phyloP scores from a whole-genome alignment of 1,140 invertebrate genomes.

The Campoletis sonorensis region DNA sequence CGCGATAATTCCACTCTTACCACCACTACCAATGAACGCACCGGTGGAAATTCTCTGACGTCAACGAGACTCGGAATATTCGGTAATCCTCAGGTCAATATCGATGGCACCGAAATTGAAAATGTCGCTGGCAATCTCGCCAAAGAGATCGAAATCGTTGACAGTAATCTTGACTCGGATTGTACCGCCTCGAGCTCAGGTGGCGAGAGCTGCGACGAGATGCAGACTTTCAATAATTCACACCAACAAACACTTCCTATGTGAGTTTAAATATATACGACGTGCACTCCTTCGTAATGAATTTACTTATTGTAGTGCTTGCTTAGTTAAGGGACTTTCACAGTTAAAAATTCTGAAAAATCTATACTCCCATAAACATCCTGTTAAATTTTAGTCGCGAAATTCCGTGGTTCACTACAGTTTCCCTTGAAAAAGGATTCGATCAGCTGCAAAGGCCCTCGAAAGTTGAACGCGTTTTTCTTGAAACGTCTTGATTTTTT shows the following conservation, averaged over 20 bases:
- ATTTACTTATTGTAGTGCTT: no score
- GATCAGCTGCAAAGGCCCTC: no score
- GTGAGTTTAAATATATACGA: constrained; percentile 78
- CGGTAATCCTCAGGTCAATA: constrained; percentile 75
- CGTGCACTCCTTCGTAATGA: not conserved
- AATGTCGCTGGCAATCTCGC: constrained; percentile 83
- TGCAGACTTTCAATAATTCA: constrained; percentile 86
- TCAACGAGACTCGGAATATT: constrained; percentile 66
- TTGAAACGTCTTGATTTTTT: no score
- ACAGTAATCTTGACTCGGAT: constrained; percentile 90
- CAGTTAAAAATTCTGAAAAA: no score
- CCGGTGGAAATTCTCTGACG: not conserved
- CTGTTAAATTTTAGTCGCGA: no score
- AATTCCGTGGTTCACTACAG: no score
- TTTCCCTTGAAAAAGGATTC: no score
- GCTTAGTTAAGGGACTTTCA: no score
- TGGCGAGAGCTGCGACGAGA: constrained; percentile 95
- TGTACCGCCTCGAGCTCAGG: constrained; percentile 95
- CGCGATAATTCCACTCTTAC: constrained; percentile 72
- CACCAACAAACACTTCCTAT: constrained; percentile 85
- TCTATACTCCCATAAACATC: no score
- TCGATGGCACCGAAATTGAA: constrained; percentile 78
- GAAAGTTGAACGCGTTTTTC: no score
- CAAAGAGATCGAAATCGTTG: constrained; percentile 83
- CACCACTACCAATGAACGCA: not conserved